phyloP scores from a whole-genome alignment of 2,113 vertebrate genomes.

The Progne subis region DNA sequence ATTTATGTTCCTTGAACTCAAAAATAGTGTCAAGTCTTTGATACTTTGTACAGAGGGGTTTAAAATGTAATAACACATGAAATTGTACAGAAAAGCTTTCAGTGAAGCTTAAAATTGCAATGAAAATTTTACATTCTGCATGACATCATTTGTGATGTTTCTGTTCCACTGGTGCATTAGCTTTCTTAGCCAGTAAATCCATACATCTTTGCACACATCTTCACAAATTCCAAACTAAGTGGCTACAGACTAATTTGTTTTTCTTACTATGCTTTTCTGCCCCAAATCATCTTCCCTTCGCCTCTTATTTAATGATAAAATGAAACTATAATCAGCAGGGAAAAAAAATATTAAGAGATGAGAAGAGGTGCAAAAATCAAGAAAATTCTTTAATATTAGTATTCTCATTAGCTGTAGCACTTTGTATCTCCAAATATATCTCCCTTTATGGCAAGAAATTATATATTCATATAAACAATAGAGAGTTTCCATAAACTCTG shows the following conservation, averaged over 20 bases:
- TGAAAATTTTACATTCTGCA: constrained; percentile 40
- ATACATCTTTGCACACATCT: not conserved
- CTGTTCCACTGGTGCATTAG: constrained; percentile 15
- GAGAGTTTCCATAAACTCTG: not conserved
- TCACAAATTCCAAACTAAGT: not conserved
- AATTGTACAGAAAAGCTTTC: constrained; percentile 48
- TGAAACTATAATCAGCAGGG: not conserved
- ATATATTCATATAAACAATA: not conserved
- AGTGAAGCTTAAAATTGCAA: constrained; percentile 48
- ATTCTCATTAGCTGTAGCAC: not conserved
- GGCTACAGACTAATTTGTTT: not conserved
- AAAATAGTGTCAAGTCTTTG: not conserved
- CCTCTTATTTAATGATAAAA: not conserved
- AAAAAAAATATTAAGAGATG: not conserved
- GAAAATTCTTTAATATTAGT: not conserved
- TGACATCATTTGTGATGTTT: constrained; percentile 43
- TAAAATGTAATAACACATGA: constrained; percentile 36
- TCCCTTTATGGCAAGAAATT: not conserved
- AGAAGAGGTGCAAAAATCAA: not conserved
- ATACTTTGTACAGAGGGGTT: not conserved
- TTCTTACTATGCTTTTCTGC: not conserved
- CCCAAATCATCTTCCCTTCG: not conserved
- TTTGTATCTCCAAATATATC: not conserved
- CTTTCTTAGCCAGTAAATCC: not conserved
- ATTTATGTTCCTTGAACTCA: constrained; percentile 1